phyloP scores from a whole-genome alignment of 2,888 invertebrate genomes.

The Sepioteuthis lessoniana region DNA sequence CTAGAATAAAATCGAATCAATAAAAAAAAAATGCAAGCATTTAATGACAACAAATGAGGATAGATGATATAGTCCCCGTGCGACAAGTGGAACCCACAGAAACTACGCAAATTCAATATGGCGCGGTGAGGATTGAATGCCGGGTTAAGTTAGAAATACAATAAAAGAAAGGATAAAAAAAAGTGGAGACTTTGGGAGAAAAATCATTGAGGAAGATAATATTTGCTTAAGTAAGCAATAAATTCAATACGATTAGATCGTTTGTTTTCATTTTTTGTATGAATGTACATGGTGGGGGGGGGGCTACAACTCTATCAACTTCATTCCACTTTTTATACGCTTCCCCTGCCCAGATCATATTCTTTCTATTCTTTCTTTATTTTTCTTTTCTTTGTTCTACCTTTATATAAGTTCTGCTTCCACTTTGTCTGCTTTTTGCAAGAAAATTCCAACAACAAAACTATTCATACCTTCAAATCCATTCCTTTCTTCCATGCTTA shows the following conservation, averaged over 20 bases:
- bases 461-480: background rate
- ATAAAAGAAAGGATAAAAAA: background rate
- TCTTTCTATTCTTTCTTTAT: background rate
- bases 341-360: background rate
- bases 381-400: background rate
- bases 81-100: constrained; percentile 33
- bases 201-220: background rate
- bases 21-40: background rate
- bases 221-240: constrained; percentile 33
- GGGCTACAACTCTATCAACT: background rate
- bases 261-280: background rate
- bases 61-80: constrained; percentile 4
- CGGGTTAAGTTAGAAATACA: background rate
- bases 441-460: no score
- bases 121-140: background rate
- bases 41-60: background rate
- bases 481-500: background rate
- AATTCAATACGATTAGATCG: background rate
- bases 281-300: background rate
- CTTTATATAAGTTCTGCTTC: background rate
- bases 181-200: background rate
- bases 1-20: background rate
- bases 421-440: background rate
- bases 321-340: background rate
- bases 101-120: constrained; percentile 33